Percentiles rank a stretch among this genome's conserved stretches.
Evolutionary conservation across 2,113 vertebrate species (phyloP).

Genomic region (Pangasianodon hypophthalmus): DNA sequence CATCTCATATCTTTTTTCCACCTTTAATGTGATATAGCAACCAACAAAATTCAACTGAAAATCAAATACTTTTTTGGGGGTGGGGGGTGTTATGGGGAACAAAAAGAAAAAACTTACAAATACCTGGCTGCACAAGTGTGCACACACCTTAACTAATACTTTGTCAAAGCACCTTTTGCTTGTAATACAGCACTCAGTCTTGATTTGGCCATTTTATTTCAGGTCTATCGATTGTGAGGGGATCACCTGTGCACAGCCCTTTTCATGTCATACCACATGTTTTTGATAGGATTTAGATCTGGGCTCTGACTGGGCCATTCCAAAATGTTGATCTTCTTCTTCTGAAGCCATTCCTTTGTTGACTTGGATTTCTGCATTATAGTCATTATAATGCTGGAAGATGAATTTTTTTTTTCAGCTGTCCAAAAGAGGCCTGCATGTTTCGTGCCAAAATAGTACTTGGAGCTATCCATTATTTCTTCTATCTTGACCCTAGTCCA

Average conservation of each 20-base stretch:
- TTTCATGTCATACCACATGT: not conserved
- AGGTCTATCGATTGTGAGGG: not conserved
- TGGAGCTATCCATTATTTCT: not conserved
- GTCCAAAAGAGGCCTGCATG: not conserved
- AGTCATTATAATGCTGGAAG: not conserved
- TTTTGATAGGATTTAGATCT: not conserved
- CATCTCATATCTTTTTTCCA: not conserved
- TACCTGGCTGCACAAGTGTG: not conserved
- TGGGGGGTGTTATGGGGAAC: too few species aligned
- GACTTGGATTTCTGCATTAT: not conserved
- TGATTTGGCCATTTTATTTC: not conserved
- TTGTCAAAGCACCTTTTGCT: not conserved
- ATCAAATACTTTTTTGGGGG: too few species aligned
- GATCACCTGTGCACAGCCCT: not conserved
- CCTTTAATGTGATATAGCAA: not conserved
- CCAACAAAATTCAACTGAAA: not conserved
- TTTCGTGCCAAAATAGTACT: not conserved
- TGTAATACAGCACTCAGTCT: not conserved
- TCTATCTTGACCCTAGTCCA: not conserved
- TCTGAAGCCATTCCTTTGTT: not conserved
- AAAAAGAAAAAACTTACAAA: too few species aligned
- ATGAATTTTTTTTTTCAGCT: not conserved
- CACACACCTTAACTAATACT: not conserved
- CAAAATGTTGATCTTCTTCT: not conserved
- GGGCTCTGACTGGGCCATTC: not conserved